phyloP scores from a whole-genome alignment of 1,140 invertebrate genomes.

The Heterodera carotae region DNA sequence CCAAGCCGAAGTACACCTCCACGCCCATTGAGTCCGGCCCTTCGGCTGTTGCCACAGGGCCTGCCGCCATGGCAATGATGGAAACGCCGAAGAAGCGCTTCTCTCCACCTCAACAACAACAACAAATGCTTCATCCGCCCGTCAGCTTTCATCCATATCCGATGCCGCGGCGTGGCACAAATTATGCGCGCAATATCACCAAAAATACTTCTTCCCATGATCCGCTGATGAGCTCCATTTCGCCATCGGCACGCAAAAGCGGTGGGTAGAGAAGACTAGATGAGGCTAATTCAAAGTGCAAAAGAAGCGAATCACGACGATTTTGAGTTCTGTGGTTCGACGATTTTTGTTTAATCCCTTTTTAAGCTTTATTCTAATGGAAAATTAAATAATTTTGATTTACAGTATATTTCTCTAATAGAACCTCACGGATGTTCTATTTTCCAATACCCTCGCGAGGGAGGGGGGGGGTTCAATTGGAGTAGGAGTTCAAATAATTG shows the following conservation, averaged over 20 bases:
- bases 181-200: conserved; percentile 11
- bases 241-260: not conserved
- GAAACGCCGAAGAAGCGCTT: conserved; percentile 7
- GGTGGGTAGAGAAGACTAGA: no score
- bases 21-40: conserved; percentile 3
- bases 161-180: not conserved
- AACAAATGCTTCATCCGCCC: not conserved
- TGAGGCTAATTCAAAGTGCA: no score
- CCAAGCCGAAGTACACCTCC: conserved; percentile 3
- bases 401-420: no score
- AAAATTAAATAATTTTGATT: no score
- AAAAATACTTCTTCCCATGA: not conserved
- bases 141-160: not conserved
- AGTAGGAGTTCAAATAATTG: no score
- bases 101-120: not conserved
- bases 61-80: not conserved
- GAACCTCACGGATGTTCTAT: no score
- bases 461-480: no score
- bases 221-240: not conserved
- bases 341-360: no score
- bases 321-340: no score
- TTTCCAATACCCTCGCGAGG: no score
- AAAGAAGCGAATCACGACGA: no score
- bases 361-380: no score
- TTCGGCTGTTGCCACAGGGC: not conserved